Conservation (phyloP, 1,140 invertebrate species). For the Caenorhabditis inopinata region DNA sequence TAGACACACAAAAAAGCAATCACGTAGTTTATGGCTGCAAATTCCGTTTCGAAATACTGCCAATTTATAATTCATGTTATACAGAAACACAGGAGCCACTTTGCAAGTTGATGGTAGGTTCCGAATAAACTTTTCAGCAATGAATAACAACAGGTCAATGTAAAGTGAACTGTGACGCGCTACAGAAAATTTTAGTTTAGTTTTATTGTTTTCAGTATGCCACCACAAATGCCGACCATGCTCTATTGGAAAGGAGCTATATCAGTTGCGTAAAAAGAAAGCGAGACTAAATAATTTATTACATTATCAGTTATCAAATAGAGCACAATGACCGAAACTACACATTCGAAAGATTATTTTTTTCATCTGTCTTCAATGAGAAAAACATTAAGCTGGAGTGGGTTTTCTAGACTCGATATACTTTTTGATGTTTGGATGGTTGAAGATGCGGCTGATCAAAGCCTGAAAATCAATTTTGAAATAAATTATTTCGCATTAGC, state of each 20-base stretch:
- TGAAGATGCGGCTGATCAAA: constrained; percentile 55
- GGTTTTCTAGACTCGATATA: constrained; percentile 13
- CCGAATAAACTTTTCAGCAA: constrained; percentile 39
- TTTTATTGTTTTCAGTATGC: neutral
- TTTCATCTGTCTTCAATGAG: neutral
- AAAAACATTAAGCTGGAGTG: neutral
- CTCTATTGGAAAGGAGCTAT: neutral
- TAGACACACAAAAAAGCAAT: too few relatives aligned
- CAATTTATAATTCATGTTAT: constrained; percentile 32
- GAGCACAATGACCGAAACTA: too few relatives aligned
- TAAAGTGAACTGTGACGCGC: neutral
- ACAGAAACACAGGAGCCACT: constrained; percentile 38
- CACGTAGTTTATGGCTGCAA: too few relatives aligned
- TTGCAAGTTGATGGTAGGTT: constrained; percentile 41
- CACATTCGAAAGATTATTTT: too few relatives aligned
- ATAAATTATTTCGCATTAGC: neutral
- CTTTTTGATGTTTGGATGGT: constrained; percentile 53
- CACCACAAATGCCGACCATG: neutral
- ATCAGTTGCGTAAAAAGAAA: neutral
- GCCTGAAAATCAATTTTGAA: constrained; percentile 27
- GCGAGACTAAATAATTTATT: neutral
- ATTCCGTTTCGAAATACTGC: too few relatives aligned
- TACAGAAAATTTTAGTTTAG: neutral
- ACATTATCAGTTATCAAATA: too few relatives aligned
- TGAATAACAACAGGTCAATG: neutral